Conservation (phyloP, 2,113 vertebrate genomes). For the Poecilia latipinna region DNA sequence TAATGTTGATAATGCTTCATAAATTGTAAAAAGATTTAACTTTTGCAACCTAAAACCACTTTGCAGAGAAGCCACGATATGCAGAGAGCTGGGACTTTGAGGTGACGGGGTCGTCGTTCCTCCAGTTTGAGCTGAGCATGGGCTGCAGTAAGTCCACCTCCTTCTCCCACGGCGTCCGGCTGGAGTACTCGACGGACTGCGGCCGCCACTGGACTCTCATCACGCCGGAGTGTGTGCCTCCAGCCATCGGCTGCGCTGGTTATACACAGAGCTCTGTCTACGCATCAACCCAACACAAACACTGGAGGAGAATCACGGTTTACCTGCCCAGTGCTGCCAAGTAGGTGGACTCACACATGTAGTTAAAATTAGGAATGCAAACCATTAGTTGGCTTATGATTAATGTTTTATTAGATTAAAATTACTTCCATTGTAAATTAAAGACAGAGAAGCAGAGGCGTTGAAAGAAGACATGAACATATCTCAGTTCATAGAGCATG, state of each 20-base stretch:
- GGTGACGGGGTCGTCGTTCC: conserved; percentile 90
- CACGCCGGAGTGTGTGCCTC: conserved; percentile 95
- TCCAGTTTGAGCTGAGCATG: conserved; percentile 97
- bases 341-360: conserved; percentile 45
- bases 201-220: conserved; percentile 94
- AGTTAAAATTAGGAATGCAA: too few species aligned
- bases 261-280: conserved; percentile 94
- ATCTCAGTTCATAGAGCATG: too few species aligned
- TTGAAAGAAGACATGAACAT: too few species aligned
- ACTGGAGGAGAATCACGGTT: conserved; percentile 93
- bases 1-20: too few species aligned
- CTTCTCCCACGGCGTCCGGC: conserved; percentile 84
- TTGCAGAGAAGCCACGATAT: conserved; percentile 92
- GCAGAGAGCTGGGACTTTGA: conserved; percentile 98
- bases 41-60: background rate
- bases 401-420: too few species aligned
- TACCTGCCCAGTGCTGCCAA: conserved; percentile 88
- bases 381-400: too few species aligned
- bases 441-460: too few species aligned
- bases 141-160: conserved; percentile 94
- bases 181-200: conserved; percentile 93
- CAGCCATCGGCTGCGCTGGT: conserved; percentile 91
- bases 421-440: too few species aligned
- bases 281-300: conserved; percentile 90
- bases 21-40: too few species aligned